Conservation (phyloP, 1,140 invertebrate species). For the Ectropis grisescens region DNA sequence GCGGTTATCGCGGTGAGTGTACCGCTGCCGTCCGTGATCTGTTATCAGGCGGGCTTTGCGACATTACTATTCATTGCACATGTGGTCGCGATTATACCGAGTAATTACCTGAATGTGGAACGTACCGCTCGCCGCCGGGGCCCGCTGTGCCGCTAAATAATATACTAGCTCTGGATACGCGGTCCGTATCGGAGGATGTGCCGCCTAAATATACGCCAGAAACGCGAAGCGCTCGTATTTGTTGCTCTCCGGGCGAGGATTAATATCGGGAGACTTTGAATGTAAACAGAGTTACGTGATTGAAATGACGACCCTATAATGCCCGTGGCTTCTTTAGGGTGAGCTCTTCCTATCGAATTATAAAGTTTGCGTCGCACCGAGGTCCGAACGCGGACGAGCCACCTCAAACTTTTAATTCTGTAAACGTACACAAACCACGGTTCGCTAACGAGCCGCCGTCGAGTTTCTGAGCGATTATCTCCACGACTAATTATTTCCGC, state of each 20-base stretch:
- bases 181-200: not conserved
- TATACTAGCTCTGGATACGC: not conserved
- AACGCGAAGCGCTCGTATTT: not conserved
- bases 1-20: constrained; percentile 13
- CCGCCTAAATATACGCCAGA: too few relatives aligned
- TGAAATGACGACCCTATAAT: too few relatives aligned
- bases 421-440: constrained; percentile 4
- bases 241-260: not conserved
- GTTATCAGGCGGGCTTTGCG: constrained; percentile 20
- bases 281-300: too few relatives aligned
- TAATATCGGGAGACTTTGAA: not conserved
- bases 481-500: constrained; percentile 28
- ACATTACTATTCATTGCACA: constrained; percentile 8
- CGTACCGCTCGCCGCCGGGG: too few relatives aligned
- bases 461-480: constrained; percentile 23
- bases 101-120: not conserved
- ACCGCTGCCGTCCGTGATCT: constrained; percentile 18
- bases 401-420: too few relatives aligned
- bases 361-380: not conserved
- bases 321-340: too few relatives aligned
- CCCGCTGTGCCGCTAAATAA: not conserved
- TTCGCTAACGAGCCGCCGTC: constrained; percentile 9
- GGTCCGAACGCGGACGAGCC: too few relatives aligned
- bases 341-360: not conserved
- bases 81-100: constrained; percentile 7